These are phyloP conservation scores for Arrhamphus sclerolepis DNA, from an alignment of 2,797 vertebrate genomes.

Conservation along the genomic window DNA sequence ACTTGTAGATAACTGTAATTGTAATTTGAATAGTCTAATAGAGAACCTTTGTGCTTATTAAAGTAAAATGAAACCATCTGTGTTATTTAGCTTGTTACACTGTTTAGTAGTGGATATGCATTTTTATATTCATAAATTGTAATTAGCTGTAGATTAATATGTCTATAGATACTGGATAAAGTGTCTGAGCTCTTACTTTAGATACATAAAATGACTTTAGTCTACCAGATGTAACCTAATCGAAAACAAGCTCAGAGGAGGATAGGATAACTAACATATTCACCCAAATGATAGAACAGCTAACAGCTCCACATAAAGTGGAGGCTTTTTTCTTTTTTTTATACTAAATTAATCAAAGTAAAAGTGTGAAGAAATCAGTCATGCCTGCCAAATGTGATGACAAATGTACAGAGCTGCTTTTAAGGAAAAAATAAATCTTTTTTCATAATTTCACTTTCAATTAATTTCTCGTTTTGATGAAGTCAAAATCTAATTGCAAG, in stretches of 20 bases:
- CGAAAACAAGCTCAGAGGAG: not conserved
- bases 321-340: constrained; percentile 44
- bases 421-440: constrained; percentile 56
- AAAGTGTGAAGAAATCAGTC: constrained; percentile 40
- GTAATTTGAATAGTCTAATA: too few relatives aligned
- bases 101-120: not conserved
- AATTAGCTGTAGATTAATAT: not conserved
- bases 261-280: not conserved
- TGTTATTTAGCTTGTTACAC: too few relatives aligned
- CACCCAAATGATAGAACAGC: constrained; percentile 8
- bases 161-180: not conserved
- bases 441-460: constrained; percentile 74
- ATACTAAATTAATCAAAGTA: constrained; percentile 33
- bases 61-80: too few relatives aligned
- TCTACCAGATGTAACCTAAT: not conserved
- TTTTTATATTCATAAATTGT: not conserved
- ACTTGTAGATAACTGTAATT: too few relatives aligned
- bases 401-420: constrained; percentile 35
- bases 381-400: constrained; percentile 40
- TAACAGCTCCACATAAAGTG: constrained; percentile 21
- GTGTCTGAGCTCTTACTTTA: not conserved
- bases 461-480: constrained; percentile 81
- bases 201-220: not conserved
- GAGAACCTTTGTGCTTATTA: too few relatives aligned
- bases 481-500: constrained; percentile 77